Base-by-base conservation (phyloP, 2,888 invertebrate species). In the Stenotaenia linearis region DNA sequence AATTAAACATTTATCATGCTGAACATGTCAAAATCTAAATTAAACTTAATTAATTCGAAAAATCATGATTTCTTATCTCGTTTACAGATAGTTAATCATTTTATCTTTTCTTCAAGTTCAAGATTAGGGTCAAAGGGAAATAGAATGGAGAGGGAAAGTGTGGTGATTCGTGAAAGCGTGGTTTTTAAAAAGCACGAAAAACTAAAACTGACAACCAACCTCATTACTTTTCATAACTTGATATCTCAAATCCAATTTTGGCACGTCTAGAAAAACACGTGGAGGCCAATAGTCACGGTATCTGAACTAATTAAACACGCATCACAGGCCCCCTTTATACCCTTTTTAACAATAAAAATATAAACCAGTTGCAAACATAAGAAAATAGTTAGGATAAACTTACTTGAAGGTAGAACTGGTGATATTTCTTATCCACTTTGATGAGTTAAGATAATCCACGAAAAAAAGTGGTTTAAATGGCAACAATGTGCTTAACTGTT, bases 401-500 rank as follows among this genome's bases (percentile, higher is more conserved):
- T 50, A 50, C 50, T 3, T 18, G 50, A 7, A 50, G 18, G 5
- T 7, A 2, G 50, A 50, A 5, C 5, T 21, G 50, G 0, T 18
- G 4, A 23, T 69, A 10, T 69, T 69, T 28, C 28, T 69, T 69
- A 23, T 69, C 12, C 69, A 56, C 56, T 23, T 18, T 18, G 50
- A n/a, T 50, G 5, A 7, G 6, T 50, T 50, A 18, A n/a, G 7
- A 18, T 3, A 50, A 50, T 25, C 23, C 25, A 23, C n/a, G 25
- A 25, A 10, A 4, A 10, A 69, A 69, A 69, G 25, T 69, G 25
- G 25, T 69, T 25, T 69, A 69, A 69, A 69, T 69, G 25, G 69
- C 25, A 28, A 69, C 69, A 69, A 69, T 69, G 69, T 69, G 69
- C 69, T 28, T 69, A 28, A 69, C 69, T 69, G 69, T 69, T 69